These are phyloP conservation scores for Physocephala rufipes DNA, from an alignment of 2,888 invertebrate species.

Conservation along the genomic window DNA sequence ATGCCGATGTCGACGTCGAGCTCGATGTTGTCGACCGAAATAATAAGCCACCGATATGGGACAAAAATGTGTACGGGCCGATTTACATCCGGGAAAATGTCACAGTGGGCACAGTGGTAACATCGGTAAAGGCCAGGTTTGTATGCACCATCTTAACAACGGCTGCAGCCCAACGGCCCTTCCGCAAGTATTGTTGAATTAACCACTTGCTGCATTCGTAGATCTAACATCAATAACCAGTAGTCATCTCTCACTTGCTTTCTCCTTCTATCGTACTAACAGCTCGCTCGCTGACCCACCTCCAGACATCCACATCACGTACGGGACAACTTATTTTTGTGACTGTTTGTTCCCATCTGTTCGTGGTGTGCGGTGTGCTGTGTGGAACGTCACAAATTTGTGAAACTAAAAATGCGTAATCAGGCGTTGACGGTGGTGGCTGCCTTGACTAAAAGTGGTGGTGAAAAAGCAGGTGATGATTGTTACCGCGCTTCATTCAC, in stretches of 20 bases:
- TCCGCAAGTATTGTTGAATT: background rate
- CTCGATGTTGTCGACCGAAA: conserved; percentile 98
- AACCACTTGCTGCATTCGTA: conserved; percentile 24
- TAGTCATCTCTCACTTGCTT: background rate
- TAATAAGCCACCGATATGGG: conserved; percentile 98
- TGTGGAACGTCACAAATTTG: background rate
- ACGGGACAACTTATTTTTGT: conserved; percentile 33
- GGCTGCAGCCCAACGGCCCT: background rate
- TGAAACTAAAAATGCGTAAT: background rate
- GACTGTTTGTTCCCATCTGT: conserved; percentile 23
- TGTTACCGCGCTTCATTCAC: background rate
- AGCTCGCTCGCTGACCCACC: background rate
- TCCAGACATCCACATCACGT: conserved; percentile 14
- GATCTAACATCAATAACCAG: conserved; percentile 19
- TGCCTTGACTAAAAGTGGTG: conserved; percentile 11
- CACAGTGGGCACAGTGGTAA: conserved; percentile 98
- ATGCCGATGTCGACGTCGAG: conserved; percentile 96
- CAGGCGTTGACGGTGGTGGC: conserved; percentile 3
- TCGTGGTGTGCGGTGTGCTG: conserved; percentile 1
- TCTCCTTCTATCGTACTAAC: conserved; percentile 27
- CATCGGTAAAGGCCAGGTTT: conserved; percentile 98
- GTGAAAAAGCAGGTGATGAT: background rate
- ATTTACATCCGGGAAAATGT: conserved; percentile 98
- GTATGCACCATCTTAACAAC: conserved; percentile 68
- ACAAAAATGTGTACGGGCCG: conserved; percentile 94